Evolutionary conservation across 2,113 vertebrate genomes (phyloP).

Genomic region (Ictidomys tridecemlineatus): DNA sequence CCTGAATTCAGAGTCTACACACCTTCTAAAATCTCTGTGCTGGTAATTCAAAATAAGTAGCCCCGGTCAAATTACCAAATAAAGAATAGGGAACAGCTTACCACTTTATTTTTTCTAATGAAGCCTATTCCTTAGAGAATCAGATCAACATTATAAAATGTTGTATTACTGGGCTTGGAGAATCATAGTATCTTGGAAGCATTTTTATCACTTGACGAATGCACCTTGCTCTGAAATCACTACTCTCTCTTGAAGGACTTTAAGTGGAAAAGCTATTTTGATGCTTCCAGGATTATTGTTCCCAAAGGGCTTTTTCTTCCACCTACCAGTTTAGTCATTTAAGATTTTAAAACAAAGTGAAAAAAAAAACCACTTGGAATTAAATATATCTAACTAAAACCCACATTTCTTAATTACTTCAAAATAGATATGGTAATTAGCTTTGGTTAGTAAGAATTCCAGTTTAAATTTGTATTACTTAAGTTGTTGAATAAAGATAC

Average conservation of each 20-base stretch:
- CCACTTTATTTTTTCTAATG: constrained; percentile 6
- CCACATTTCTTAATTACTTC: neutral
- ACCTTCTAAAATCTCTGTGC: neutral
- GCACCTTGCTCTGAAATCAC: neutral
- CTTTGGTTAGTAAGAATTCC: constrained; percentile 21
- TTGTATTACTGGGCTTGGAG: neutral
- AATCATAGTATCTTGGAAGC: neutral
- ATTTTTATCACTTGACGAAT: neutral
- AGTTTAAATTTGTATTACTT: neutral
- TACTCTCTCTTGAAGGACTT: constrained; percentile 38
- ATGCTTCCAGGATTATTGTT: neutral
- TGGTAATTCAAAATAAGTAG: neutral
- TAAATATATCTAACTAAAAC: constrained; percentile 32
- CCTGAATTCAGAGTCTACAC: no score
- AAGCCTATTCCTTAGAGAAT: constrained; percentile 41
- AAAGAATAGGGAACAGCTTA: neutral
- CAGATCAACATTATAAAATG: neutral
- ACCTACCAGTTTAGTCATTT: neutral
- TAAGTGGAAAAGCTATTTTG: neutral
- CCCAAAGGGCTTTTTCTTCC: constrained; percentile 26
- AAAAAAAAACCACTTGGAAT: neutral
- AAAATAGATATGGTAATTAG: neutral
- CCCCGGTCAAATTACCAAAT: neutral
- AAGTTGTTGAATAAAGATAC: neutral
- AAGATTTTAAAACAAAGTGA: constrained; percentile 33